Percentiles rank a stretch among this genome's conserved stretches.
phyloP scores from a whole-genome alignment of 92 coral and sea anemone species.

The Actinernus sp. region DNA sequence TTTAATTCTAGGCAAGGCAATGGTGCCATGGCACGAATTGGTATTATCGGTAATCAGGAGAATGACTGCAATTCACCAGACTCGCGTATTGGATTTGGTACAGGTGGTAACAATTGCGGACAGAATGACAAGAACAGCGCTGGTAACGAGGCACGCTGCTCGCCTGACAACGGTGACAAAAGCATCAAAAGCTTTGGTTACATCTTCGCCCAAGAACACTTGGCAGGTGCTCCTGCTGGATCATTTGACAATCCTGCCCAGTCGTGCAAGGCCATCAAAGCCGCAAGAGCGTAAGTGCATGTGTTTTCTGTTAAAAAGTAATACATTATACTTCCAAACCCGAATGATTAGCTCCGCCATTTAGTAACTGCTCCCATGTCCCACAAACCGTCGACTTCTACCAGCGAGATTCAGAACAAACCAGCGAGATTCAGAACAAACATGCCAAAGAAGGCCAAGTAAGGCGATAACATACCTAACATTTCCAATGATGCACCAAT shows the following conservation, averaged over 20 bases:
- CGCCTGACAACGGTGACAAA: conserved; percentile 36
- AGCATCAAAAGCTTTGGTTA: conserved; percentile 29
- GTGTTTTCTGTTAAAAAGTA: too few relatives aligned
- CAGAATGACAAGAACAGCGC: conserved; percentile 23
- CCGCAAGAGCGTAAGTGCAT: conserved; percentile 11
- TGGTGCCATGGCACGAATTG: conserved; percentile 38
- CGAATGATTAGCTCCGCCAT: too few relatives aligned
- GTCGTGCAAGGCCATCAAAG: conserved; percentile 29
- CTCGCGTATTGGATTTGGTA: conserved; percentile 59
- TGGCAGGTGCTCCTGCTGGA: conserved; percentile 2
- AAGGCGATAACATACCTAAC: too few relatives aligned
- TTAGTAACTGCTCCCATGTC: too few relatives aligned
- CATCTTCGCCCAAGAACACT: conserved; percentile 25
- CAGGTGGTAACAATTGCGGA: conserved; percentile 23
- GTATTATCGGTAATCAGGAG: conserved; percentile 51
- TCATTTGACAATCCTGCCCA: conserved; percentile 40
- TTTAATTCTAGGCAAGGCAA: conserved; percentile 12
- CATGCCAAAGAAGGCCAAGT: too few relatives aligned
- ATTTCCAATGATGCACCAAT: too few relatives aligned
- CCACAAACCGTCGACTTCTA: too few relatives aligned
- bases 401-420: too few relatives aligned
- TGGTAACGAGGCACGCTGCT: conserved; percentile 56
- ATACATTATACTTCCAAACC: too few relatives aligned
- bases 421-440: too few relatives aligned
- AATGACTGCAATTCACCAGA: conserved; percentile 40